Evolutionary conservation across 2,888 invertebrate species (phyloP).

Genomic region (Spialia ferax): DNA sequence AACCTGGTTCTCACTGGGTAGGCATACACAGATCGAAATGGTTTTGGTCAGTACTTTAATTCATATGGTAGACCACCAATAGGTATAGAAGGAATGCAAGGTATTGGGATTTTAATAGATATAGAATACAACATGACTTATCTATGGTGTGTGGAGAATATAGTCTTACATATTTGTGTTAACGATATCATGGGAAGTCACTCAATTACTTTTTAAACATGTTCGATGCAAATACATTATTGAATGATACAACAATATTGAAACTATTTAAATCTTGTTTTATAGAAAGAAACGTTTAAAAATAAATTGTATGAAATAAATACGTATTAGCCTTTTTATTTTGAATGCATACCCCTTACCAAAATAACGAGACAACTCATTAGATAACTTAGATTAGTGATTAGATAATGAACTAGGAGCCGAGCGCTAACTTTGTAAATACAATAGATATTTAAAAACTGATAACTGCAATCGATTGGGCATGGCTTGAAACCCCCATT

Average conservation of each 20-base stretch:
- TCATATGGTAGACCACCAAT: constrained; percentile 39
- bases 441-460: neutral
- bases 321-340: neutral
- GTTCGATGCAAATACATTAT: constrained; percentile 5
- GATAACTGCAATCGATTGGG: constrained; percentile 1
- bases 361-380: neutral
- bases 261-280: constrained; percentile 3
- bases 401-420: constrained; percentile 11
- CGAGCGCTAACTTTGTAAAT: constrained; percentile 2
- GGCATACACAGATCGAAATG: constrained; percentile 39
- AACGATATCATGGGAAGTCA: constrained; percentile 3
- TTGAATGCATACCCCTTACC: neutral
- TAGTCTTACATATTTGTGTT: constrained; percentile 4
- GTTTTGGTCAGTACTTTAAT: constrained; percentile 41
- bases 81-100: constrained; percentile 40
- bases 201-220: neutral
- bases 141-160: constrained; percentile 17
- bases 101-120: constrained; percentile 43
- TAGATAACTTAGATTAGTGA: too few species aligned
- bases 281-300: neutral
- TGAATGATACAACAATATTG: constrained; percentile 1
- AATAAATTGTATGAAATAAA: constrained; percentile 4
- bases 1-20: constrained; percentile 41
- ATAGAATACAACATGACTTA: constrained; percentile 8
- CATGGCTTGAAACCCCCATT: constrained; percentile 6